These are phyloP conservation scores for Heliconius nattereri DNA, from an alignment of 1,140 invertebrate genomes.

Conservation along the genomic window DNA sequence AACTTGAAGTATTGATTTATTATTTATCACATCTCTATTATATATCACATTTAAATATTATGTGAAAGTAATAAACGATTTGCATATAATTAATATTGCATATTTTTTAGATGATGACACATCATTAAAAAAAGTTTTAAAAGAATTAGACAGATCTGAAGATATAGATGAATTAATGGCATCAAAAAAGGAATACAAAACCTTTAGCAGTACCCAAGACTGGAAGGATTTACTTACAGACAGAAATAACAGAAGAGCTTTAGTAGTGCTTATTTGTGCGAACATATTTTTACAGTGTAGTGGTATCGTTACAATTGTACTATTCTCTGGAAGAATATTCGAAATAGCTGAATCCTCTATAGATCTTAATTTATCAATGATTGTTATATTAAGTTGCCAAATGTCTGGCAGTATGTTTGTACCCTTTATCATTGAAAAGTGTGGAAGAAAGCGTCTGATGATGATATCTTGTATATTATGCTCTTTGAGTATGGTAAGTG, in stretches of 20 bases:
- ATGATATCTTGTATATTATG: conserved; percentile 57
- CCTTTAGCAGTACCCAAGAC: conserved; percentile 29
- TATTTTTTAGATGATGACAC: conserved; percentile 33
- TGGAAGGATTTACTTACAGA: conserved; percentile 45
- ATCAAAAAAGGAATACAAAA: conserved; percentile 31
- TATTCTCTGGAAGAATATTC: conserved; percentile 79
- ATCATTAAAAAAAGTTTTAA: conserved; percentile 23
- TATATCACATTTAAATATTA: neutral
- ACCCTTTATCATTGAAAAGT: conserved; percentile 77
- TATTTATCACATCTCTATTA: no score
- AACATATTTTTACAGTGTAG: conserved; percentile 62
- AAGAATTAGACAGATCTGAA: conserved; percentile 36
- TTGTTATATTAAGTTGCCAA: conserved; percentile 68
- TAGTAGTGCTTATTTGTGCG: conserved; percentile 43
- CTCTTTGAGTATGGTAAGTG: conserved; percentile 50
- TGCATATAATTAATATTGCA: neutral
- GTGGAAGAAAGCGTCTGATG: conserved; percentile 78
- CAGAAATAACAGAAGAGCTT: conserved; percentile 45
- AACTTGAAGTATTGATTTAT: no score
- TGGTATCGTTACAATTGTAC: conserved; percentile 76
- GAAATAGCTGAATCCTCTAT: conserved; percentile 52
- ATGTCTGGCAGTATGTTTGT: conserved; percentile 64
- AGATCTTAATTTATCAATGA: conserved; percentile 45
- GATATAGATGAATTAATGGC: conserved; percentile 40
- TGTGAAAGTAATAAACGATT: neutral